Conservation (phyloP, 2,797 vertebrate species). For the Coccyzus lansbergi region DNA sequence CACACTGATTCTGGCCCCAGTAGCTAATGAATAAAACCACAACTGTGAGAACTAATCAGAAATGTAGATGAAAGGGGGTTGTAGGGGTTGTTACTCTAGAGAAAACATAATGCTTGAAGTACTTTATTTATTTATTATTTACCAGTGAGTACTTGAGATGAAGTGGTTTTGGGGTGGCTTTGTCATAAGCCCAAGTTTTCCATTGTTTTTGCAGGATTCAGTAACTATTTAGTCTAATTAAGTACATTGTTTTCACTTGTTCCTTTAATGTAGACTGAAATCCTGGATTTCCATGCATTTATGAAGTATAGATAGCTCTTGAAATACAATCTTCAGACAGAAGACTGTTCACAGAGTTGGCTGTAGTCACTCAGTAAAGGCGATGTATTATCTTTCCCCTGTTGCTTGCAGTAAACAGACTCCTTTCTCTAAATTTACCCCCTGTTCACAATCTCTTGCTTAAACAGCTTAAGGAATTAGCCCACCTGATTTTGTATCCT, state of each 20-base stretch:
- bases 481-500: slow-evolving; percentile 45
- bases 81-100: fast-evolving
- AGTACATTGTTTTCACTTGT: neutral
- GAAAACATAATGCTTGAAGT: neutral
- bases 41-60: neutral
- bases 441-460: neutral
- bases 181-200: slow-evolving; percentile 42
- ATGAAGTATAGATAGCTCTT: slow-evolving; percentile 17
- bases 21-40: slow-evolving; percentile 31
- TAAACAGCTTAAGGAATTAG: slow-evolving; percentile 57
- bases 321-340: slow-evolving; percentile 44
- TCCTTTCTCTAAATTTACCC: slow-evolving; percentile 47
- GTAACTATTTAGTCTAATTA: slow-evolving; percentile 32
- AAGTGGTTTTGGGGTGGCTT: neutral
- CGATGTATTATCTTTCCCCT: neutral
- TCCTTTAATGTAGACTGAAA: slow-evolving; percentile 49
- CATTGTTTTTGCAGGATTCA: neutral
- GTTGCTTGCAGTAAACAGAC: slow-evolving; percentile 26
- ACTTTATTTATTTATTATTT: neutral
- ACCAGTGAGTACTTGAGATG: neutral
- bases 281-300: slow-evolving; percentile 46
- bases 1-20: neutral
- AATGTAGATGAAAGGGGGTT: neutral
- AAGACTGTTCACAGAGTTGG: slow-evolving; percentile 33
- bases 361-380: slow-evolving; percentile 18